Base-by-base conservation (phyloP, 2,797 vertebrate genomes). In the Trichosurus vulpecula region DNA sequence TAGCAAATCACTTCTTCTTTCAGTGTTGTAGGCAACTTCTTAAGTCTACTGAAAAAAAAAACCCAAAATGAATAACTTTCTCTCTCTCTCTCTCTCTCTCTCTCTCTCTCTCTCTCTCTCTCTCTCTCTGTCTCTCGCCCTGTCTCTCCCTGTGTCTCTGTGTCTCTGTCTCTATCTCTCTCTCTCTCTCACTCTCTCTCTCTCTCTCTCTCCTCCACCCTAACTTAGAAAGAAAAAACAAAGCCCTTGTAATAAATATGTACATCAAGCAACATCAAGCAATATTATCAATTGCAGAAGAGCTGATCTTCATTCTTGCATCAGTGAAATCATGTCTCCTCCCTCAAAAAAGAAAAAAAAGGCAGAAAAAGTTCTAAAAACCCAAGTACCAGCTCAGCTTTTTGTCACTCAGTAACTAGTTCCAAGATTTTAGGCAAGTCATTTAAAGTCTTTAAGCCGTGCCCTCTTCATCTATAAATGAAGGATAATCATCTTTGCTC, bases 341-440 rank as follows among this genome's bases (percentile, higher is more conserved):
- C 31, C 61, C 14, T 66, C 61, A 66, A 66, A n/a, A 66, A 16
- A n/a, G 35, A 16, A 66, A n/a, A 66, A n/a, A 14, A 35, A 31
- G n/a, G 16, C 6, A 4, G 52, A 35, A 19, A 0, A n/a, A 1
- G 4, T 61, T 90, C 30, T 27, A 58, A 52, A 90, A 25, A 14
- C 8, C 31, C 2, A 19, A 2, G 4, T 4, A 3, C 19, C 3
- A n/a, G 0, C 3, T 22, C 0, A 0, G 35, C 61, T 66, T 66
- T n/a, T 66, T 66, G 35, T 66, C 61, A 16, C 4, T 25, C 31
- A 9, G 30, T 74, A 31, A 12, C n/a, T 6, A 12, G 13, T 54
- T 52, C 30, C 12, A 6, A 9, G 31, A 35, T 27, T 52, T 61
- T 54, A 11, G 41, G 22, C 2, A 4, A 31, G 14, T 22, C 13